These are phyloP conservation scores for Acanthosoma haemorrhoidale DNA, from an alignment of 2,888 invertebrate species.

Conservation along the genomic window DNA sequence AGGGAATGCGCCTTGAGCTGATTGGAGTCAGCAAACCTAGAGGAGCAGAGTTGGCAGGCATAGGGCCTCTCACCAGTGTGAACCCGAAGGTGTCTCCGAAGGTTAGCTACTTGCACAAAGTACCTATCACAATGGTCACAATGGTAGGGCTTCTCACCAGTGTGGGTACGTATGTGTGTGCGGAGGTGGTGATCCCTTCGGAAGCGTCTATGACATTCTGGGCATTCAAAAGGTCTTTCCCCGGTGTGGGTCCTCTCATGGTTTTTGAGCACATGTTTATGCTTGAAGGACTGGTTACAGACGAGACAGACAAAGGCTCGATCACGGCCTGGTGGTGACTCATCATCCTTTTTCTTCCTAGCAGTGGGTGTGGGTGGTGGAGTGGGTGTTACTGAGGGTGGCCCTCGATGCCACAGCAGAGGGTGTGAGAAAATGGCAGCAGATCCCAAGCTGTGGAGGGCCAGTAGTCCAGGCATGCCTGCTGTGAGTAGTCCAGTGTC, in stretches of 20 bases:
- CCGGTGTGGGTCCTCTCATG: slow-evolving; percentile 93
- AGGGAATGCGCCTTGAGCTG: slow-evolving; percentile 84
- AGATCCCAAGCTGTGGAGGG: slow-evolving; percentile 32
- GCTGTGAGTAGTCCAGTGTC: neutral
- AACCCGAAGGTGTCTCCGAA: slow-evolving; percentile 79
- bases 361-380: neutral
- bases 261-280: slow-evolving; percentile 90
- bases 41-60: slow-evolving; percentile 76
- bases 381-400: neutral
- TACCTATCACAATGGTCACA: slow-evolving; percentile 87
- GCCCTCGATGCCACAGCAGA: slow-evolving; percentile 20
- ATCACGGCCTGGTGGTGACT: slow-evolving; percentile 48
- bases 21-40: slow-evolving; percentile 85
- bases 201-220: slow-evolving; percentile 85
- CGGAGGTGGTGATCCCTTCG: slow-evolving; percentile 90
- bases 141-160: slow-evolving; percentile 88
- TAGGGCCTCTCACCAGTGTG: slow-evolving; percentile 90
- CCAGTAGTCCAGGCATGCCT: slow-evolving; percentile 31
- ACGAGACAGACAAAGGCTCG: slow-evolving; percentile 84
- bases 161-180: slow-evolving; percentile 87
- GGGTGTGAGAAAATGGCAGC: slow-evolving; percentile 27
- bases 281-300: slow-evolving; percentile 84
- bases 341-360: slow-evolving; percentile 12
- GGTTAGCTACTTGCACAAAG: slow-evolving; percentile 89
- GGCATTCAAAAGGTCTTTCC: slow-evolving; percentile 89